Evolutionary conservation across 2,113 vertebrate species (phyloP).

Genomic region (Rynchops niger): DNA sequence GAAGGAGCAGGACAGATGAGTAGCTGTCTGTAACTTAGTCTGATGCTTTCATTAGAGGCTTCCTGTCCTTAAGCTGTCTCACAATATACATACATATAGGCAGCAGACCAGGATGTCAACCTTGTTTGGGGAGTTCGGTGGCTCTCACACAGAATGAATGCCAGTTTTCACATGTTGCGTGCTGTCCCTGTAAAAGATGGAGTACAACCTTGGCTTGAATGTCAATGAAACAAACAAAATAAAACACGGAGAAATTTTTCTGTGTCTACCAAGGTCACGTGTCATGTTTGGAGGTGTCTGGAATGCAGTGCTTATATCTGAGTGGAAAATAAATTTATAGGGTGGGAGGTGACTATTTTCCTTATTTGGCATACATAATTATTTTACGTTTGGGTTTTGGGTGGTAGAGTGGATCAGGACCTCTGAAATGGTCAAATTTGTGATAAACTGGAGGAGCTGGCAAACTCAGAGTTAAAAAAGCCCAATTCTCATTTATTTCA

Average conservation of each 20-base stretch:
- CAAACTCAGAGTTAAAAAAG: neutral
- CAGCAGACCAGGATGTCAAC: neutral
- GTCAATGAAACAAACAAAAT: neutral
- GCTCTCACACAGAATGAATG: neutral
- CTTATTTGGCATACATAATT: neutral
- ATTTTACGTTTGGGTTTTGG: neutral
- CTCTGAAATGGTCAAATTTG: neutral
- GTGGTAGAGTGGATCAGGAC: neutral
- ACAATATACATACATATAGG: neutral
- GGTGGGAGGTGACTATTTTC: neutral
- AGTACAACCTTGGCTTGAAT: neutral
- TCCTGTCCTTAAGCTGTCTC: neutral
- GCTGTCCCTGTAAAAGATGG: neutral
- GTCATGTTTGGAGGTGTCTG: neutral
- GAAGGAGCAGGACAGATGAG: neutral
- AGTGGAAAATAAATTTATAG: neutral
- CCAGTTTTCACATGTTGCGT: neutral
- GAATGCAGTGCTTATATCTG: neutral
- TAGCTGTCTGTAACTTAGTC: neutral
- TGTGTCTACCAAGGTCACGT: neutral
- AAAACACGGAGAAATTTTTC: neutral
- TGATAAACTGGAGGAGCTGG: neutral
- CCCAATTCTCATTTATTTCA: neutral
- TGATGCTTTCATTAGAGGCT: neutral
- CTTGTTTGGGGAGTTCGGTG: neutral